A percentile compares a stretch with the other conserved stretches of the same genome.
phyloP scores from a whole-genome alignment of 2,797 vertebrate genomes.

The Astyanax mexicanus region DNA sequence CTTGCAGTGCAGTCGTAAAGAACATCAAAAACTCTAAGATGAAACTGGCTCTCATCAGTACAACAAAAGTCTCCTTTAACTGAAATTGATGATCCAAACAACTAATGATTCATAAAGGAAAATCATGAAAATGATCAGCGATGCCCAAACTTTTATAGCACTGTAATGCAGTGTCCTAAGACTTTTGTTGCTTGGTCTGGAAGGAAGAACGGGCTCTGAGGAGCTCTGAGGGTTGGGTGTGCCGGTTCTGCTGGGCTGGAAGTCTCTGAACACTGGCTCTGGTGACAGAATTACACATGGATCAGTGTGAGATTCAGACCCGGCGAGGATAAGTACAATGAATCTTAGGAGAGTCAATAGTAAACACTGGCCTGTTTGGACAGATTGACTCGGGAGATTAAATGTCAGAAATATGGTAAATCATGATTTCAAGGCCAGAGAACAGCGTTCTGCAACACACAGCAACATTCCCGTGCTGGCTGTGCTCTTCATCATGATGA shows the following conservation, averaged over 20 bases:
- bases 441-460: neutral
- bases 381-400: neutral
- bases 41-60: no score
- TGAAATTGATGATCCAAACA: no score
- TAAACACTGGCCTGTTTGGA: slow-evolving; percentile 9
- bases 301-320: neutral
- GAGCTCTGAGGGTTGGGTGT: slow-evolving; percentile 28
- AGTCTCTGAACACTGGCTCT: neutral
- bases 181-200: slow-evolving; percentile 16
- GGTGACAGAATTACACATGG: slow-evolving; percentile 13
- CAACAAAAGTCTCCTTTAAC: no score
- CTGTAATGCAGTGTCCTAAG: neutral
- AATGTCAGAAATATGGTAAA: neutral
- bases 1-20: no score
- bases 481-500: no score
- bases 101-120: no score
- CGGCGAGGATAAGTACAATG: neutral
- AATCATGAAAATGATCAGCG: no score
- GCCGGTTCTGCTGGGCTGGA: slow-evolving; percentile 20
- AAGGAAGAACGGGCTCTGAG: neutral
- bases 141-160: no score
- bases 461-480: no score
- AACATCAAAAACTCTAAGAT: no score
- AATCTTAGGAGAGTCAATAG: slow-evolving; percentile 11
- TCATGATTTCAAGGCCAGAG: neutral